Conservation (phyloP, 2,113 vertebrate genomes). For the Peromyscus maniculatus region DNA sequence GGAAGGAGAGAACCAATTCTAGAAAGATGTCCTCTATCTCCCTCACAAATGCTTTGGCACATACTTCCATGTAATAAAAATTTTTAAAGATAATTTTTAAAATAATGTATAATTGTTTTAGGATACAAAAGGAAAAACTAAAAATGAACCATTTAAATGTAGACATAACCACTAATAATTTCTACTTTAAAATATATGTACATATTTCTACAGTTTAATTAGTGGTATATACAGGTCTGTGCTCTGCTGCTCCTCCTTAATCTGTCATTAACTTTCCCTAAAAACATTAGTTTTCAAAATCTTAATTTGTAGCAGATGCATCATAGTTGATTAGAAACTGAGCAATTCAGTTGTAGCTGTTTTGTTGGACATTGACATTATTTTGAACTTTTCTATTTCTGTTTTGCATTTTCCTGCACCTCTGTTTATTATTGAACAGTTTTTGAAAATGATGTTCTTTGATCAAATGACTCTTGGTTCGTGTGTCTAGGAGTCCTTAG, state of each 20-base stretch:
- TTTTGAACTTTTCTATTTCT: not conserved
- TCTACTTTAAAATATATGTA: not conserved
- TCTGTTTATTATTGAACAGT: not conserved
- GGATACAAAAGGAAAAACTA: not conserved
- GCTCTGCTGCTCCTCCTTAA: not conserved
- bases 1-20: not conserved
- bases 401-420: not conserved
- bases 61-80: not conserved
- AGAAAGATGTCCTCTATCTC: not conserved
- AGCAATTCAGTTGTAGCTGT: not conserved
- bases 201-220: not conserved
- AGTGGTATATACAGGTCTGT: not conserved
- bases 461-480: conserved; percentile 20
- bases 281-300: conserved; percentile 10
- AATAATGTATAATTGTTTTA: not conserved
- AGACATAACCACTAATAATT: not conserved
- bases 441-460: conserved; percentile 11
- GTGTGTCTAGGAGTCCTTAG: not conserved
- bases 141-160: not conserved
- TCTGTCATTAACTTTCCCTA: not conserved
- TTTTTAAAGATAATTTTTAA: not conserved
- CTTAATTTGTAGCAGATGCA: not conserved
- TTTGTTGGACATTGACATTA: conserved; percentile 23
- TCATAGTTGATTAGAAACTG: conserved; percentile 25
- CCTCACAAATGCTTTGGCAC: not conserved